Evolutionary conservation across 2,888 invertebrate genomes (phyloP).

Genomic region (Rugalucina vietnamica): DNA sequence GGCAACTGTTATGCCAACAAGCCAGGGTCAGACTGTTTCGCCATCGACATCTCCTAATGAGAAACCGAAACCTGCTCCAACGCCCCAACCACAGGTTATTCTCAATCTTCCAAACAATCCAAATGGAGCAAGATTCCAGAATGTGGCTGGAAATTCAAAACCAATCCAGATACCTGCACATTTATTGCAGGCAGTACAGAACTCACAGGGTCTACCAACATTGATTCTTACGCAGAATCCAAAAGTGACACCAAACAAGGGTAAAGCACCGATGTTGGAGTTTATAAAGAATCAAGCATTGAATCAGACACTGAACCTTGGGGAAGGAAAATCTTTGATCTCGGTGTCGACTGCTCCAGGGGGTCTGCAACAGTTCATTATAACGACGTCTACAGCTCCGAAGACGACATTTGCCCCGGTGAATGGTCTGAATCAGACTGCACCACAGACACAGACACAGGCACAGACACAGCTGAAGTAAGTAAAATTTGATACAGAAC

Average conservation of each 20-base stretch:
- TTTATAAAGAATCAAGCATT: conserved; percentile 64
- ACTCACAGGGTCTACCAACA: conserved; percentile 64
- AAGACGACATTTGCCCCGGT: conserved; percentile 26
- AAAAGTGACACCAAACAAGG: conserved; percentile 48
- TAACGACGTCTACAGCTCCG: conserved; percentile 39
- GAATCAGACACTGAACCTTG: conserved; percentile 66
- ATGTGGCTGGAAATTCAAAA: conserved; percentile 57
- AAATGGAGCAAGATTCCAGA: conserved; percentile 48
- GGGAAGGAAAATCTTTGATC: conserved; percentile 47
- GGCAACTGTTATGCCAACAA: not conserved
- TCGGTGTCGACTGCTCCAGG: conserved; percentile 53
- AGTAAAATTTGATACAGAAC: not conserved
- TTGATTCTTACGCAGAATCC: conserved; percentile 66
- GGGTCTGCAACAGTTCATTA: conserved; percentile 57
- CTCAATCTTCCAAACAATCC: conserved; percentile 52
- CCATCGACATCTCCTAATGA: not conserved
- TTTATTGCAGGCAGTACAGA: conserved; percentile 65
- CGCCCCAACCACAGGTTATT: conserved; percentile 48
- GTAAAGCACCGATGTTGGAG: conserved; percentile 59
- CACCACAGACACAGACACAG: conserved; percentile 2
- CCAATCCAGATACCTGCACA: conserved; percentile 72
- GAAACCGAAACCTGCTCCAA: conserved; percentile 23
- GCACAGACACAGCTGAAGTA: not conserved
- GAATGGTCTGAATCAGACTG: conserved; percentile 54
- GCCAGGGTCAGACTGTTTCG: conserved; percentile 1